Percentiles rank a stretch among this genome's conserved stretches.
Conservation (phyloP, 2,888 invertebrate genomes). For the Meganola albula region DNA sequence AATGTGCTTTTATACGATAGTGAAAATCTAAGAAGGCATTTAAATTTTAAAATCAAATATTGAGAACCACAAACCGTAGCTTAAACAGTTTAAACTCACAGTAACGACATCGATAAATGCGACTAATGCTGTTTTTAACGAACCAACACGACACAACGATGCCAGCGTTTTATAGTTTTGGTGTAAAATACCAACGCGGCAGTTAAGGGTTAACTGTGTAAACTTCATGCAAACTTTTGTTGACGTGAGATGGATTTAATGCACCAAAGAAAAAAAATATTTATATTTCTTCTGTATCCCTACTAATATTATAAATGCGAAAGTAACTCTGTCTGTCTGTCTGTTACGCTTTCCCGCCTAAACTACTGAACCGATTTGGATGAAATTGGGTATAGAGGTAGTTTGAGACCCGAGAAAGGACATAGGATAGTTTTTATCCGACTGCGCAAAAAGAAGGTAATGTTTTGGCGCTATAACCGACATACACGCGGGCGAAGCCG, state of each 20-base stretch:
- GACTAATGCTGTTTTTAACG: constrained; percentile 59
- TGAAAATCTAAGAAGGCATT: too few relatives aligned
- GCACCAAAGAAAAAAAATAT: background rate
- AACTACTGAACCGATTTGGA: too few relatives aligned
- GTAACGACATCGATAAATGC: constrained; percentile 59
- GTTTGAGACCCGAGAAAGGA: too few relatives aligned
- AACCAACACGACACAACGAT: constrained; percentile 34
- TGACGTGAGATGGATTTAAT: constrained; percentile 12
- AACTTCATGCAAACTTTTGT: constrained; percentile 14
- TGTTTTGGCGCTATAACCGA: too few relatives aligned
- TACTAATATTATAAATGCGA: background rate
- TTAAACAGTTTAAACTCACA: constrained; percentile 52
- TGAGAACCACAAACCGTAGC: constrained; percentile 33
- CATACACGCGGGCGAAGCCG: too few relatives aligned
- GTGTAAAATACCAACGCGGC: constrained; percentile 23
- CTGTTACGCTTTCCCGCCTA: background rate
- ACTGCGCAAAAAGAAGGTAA: too few relatives aligned
- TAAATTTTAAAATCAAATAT: constrained; percentile 16
- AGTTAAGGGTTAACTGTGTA: constrained; percentile 27
- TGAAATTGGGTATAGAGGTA: too few relatives aligned
- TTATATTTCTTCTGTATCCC: background rate
- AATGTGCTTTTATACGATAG: too few relatives aligned
- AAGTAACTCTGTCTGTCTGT: background rate
- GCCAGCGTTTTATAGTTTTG: constrained; percentile 35
- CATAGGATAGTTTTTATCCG: too few relatives aligned